Conservation (phyloP, 2,888 invertebrate species). For the Sylvicola cinctus region DNA sequence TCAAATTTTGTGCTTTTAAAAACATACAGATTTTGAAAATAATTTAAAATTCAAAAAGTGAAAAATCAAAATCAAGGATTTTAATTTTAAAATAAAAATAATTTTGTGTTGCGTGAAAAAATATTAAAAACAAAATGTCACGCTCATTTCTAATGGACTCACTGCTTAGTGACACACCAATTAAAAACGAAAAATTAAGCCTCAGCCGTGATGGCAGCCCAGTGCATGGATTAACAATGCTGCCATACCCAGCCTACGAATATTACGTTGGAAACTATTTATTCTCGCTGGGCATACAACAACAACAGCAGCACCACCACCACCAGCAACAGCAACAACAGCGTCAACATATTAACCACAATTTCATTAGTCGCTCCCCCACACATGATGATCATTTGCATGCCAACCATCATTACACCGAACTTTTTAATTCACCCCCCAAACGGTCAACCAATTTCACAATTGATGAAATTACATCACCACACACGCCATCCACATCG, state of each 20-base stretch:
- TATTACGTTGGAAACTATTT: constrained; percentile 39
- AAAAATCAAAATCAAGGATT: no score
- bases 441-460: not conserved
- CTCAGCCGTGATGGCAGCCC: no score
- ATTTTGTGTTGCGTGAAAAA: no score
- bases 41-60: no score
- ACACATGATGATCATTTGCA: constrained; percentile 13
- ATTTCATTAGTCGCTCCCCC: constrained; percentile 7
- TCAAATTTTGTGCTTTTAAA: no score
- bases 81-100: no score
- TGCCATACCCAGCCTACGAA: constrained; percentile 42
- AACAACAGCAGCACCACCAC: constrained; percentile 27
- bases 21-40: no score
- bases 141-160: constrained; percentile 67
- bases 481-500: constrained; percentile 9
- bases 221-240: constrained; percentile 23
- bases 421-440: not conserved
- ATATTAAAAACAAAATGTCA: constrained; percentile 54
- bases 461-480: not conserved
- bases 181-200: constrained; percentile 17
- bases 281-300: constrained; percentile 40
- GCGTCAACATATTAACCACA: constrained; percentile 10
- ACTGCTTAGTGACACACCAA: constrained; percentile 44
- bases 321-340: constrained; percentile 14
- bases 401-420: constrained; percentile 4